Base-by-base conservation (phyloP, 2,113 vertebrate genomes). In the Channa maculata region DNA sequence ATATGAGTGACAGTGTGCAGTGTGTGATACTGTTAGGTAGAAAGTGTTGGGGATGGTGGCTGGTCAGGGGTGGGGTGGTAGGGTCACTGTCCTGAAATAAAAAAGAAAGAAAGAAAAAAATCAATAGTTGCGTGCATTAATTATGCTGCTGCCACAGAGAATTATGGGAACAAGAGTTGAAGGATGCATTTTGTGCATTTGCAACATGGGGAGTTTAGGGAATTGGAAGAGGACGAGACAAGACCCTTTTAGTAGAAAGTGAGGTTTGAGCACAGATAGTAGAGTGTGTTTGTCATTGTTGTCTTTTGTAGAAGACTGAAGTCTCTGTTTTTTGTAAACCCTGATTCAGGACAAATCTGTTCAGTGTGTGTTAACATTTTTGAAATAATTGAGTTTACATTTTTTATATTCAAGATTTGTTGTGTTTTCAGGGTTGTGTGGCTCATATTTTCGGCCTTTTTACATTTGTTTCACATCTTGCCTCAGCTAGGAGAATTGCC, bases 81-180 rank as follows among this genome's bases (percentile, higher is more conserved):
- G 83, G 82, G 79, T 11, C 62, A 50, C 49, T 74, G 55, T 68
- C 14, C 45, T 64, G 45, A 77, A 83, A 70, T 85, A 57, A 81
- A 87, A 24, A 54, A 76, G 77, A 86, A 91, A 80, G 44, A 44
- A 82, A 86, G 86, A 71, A 63, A 88, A 87, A 95, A 96, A 97
- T 96, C 96, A 95, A 97, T 97, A 95, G 86, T 90, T 94, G 94
- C 95, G 91, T 96, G 95, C 96, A 97, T 97, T 95, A 96, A 96
- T 96, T 94, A 96, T 92, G 87, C 73, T 67, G 92, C 95, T 94
- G 91, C 94, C 95, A 94, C 84, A 84, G 89, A 91, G 94, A 95
- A 94, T 94, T 94, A 93, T 90, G 94, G 95, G 91, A 92, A 92
- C 77, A 83, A 85, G 84, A 89, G 88, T 84, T 93, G 94, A 95